These are phyloP conservation scores for Scortum barcoo DNA, from an alignment of 2,113 vertebrate species.

Conservation along the genomic window DNA sequence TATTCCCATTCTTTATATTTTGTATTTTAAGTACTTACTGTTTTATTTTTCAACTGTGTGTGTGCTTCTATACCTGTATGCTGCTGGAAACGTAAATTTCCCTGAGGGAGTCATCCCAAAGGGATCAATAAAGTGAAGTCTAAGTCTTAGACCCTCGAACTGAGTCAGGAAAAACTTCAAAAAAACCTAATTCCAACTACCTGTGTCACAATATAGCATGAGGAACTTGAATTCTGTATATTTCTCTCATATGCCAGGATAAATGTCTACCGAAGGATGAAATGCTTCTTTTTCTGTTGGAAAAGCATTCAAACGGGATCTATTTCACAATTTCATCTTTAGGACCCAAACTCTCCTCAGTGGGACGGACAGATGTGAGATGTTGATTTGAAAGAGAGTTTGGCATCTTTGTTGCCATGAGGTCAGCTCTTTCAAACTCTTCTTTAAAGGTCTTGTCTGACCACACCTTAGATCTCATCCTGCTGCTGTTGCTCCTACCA, in stretches of 20 bases:
- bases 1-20: too few species aligned
- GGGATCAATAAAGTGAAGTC: too few species aligned
- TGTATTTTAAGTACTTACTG: too few species aligned
- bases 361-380: conserved; percentile 10
- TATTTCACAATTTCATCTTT: conserved; percentile 24
- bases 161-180: too few species aligned
- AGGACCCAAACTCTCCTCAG: neutral
- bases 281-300: neutral
- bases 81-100: too few species aligned
- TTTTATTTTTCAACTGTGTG: too few species aligned
- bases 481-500: conserved; percentile 49
- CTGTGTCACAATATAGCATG: neutral
- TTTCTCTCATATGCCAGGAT: neutral
- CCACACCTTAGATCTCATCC: conserved; percentile 32
- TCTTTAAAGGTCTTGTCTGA: conserved; percentile 46
- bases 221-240: neutral
- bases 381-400: conserved; percentile 15
- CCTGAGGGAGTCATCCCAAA: too few species aligned
- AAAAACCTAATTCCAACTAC: too few species aligned
- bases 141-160: too few species aligned
- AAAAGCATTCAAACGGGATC: conserved; percentile 14
- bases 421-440: conserved; percentile 9
- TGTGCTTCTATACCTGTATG: too few species aligned
- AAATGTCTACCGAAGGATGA: neutral
- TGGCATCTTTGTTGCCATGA: conserved; percentile 33